These are phyloP conservation scores for Lacanobia wlatinum DNA, from an alignment of 2,888 invertebrate species.

Conservation along the genomic window DNA sequence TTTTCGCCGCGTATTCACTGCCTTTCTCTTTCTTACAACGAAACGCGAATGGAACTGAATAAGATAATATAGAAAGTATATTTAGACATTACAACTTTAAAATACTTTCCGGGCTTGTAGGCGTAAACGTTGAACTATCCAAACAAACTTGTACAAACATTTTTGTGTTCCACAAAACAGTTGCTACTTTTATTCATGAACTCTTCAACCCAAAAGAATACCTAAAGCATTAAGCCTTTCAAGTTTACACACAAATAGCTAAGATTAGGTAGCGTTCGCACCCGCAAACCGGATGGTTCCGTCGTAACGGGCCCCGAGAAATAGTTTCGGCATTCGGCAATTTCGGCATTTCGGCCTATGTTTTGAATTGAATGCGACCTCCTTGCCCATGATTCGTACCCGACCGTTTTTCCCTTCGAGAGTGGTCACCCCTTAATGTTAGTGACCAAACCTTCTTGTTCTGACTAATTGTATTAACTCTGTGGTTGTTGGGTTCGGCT, in stretches of 20 bases:
- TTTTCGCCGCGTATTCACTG: no score
- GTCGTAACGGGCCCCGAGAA: slow-evolving; percentile 55
- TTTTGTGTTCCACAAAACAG: slow-evolving; percentile 18
- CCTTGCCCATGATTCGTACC: slow-evolving; percentile 45
- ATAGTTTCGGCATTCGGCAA: slow-evolving; percentile 62
- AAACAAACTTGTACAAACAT: slow-evolving; percentile 14
- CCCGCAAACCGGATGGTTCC: slow-evolving; percentile 56
- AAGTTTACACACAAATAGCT: slow-evolving; percentile 63
- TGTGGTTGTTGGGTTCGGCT: slow-evolving; percentile 62
- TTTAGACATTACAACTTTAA: background rate
- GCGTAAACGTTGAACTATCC: background rate
- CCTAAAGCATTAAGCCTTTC: slow-evolving; percentile 57
- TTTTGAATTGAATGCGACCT: slow-evolving; percentile 60
- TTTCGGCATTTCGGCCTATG: slow-evolving; percentile 56
- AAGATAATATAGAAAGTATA: no score
- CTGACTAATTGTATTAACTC: slow-evolving; percentile 69
- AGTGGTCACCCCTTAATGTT: slow-evolving; percentile 58
- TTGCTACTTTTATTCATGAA: slow-evolving; percentile 44
- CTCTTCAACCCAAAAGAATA: slow-evolving; percentile 55
- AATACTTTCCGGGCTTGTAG: background rate
- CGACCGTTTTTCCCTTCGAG: slow-evolving; percentile 58
- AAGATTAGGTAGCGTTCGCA: slow-evolving; percentile 59
- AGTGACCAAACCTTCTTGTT: slow-evolving; percentile 56
- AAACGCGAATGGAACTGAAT: no score
- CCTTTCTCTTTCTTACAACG: no score